phyloP scores from a whole-genome alignment of 1,140 invertebrate species.

The Vanessa tameamea region DNA sequence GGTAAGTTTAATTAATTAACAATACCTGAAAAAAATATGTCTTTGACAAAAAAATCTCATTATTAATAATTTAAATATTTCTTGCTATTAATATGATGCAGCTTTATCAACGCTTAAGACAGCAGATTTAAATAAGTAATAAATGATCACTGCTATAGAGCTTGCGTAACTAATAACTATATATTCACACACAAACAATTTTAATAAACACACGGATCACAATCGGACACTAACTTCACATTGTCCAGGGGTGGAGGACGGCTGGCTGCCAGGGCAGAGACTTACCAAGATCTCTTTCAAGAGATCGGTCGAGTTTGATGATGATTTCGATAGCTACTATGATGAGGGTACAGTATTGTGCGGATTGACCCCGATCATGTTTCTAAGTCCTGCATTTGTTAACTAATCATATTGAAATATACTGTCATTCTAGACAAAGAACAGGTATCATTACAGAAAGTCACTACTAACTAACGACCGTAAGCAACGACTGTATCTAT shows the following conservation, averaged over 20 bases:
- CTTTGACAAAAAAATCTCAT: too few relatives aligned
- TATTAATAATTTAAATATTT: too few relatives aligned
- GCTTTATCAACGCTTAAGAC: not conserved
- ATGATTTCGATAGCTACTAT: constrained; percentile 78
- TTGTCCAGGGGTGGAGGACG: constrained; percentile 73
- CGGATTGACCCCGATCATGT: constrained; percentile 58
- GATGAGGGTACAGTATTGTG: constrained; percentile 74
- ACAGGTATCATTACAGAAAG: constrained; percentile 31
- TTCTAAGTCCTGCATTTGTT: constrained; percentile 46
- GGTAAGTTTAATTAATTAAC: constrained; percentile 17
- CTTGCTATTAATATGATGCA: not conserved
- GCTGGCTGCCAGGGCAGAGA: constrained; percentile 79
- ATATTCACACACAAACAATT: constrained; percentile 26
- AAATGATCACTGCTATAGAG: constrained; percentile 17
- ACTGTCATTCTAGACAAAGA: constrained; percentile 36
- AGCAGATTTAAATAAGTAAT: not conserved
- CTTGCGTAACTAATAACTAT: constrained; percentile 29
- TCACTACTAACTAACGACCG: constrained; percentile 50
- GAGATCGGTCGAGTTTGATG: constrained; percentile 76
- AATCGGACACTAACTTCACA: constrained; percentile 60
- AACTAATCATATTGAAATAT: constrained; percentile 31
- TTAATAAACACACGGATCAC: constrained; percentile 34
- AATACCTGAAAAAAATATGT: not conserved
- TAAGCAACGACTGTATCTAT: constrained; percentile 2
- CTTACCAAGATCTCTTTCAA: constrained; percentile 79